Percentiles rank a stretch among this genome's conserved stretches.
These are phyloP conservation scores for Clitarchus hookeri DNA, from an alignment of 2,888 invertebrate genomes.

Conservation along the genomic window DNA sequence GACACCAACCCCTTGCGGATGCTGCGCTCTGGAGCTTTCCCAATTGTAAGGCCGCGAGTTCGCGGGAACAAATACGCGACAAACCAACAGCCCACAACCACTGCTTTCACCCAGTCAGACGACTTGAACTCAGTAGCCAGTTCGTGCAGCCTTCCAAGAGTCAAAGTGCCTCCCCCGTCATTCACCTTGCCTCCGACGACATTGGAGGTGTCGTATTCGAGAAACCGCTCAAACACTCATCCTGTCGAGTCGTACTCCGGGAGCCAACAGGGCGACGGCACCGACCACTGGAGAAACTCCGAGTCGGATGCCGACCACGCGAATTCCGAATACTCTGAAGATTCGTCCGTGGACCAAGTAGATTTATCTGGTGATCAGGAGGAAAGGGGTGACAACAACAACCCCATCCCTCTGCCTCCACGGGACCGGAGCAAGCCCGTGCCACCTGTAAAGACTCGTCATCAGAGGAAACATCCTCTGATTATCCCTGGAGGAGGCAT, in stretches of 20 bases:
- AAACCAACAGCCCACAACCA: slow-evolving; percentile 27
- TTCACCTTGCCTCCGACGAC: slow-evolving; percentile 46
- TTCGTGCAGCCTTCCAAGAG: slow-evolving; percentile 30
- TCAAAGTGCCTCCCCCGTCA: slow-evolving; percentile 49
- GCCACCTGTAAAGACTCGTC: slow-evolving; percentile 69
- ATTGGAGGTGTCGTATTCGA: slow-evolving; percentile 32
- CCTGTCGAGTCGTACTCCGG: not conserved
- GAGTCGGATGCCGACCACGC: not conserved
- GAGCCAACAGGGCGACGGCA: not conserved
- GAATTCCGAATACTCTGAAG: not conserved
- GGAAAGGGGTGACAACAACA: slow-evolving; percentile 49
- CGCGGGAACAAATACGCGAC: slow-evolving; percentile 57
- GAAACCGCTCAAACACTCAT: slow-evolving; percentile 1
- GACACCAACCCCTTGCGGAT: slow-evolving; percentile 68
- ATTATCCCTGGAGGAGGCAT: slow-evolving; percentile 65
- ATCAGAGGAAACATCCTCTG: slow-evolving; percentile 80
- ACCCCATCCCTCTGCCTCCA: slow-evolving; percentile 80
- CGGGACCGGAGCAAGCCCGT: slow-evolving; percentile 69
- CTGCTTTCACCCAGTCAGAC: not conserved
- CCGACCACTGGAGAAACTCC: not conserved
- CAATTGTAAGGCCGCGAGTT: slow-evolving; percentile 61
- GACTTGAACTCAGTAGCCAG: slow-evolving; percentile 4
- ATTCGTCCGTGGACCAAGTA: not conserved
- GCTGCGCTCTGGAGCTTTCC: slow-evolving; percentile 62
- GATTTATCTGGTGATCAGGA: not conserved